A percentile compares a stretch with the other conserved stretches of the same genome.
Evolutionary conservation across 2,888 invertebrate species (phyloP).

Genomic region (Cephus nigrinus): DNA sequence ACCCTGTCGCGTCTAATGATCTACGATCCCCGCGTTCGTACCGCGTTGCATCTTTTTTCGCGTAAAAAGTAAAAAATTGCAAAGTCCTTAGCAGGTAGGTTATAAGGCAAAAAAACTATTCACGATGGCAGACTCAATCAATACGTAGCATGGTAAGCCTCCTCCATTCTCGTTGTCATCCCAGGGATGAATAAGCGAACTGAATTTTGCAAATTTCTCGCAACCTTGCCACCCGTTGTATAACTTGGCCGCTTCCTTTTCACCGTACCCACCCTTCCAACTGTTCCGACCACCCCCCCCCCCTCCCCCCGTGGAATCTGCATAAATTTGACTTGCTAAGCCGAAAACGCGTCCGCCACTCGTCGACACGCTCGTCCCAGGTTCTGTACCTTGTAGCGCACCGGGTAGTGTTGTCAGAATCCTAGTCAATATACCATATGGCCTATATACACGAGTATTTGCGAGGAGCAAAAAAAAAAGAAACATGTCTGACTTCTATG

Average conservation of each 20-base stretch:
- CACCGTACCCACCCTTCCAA: neutral
- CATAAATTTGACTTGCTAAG: conserved; percentile 61
- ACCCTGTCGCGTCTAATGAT: neutral
- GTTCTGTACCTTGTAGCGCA: neutral
- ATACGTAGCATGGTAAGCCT: neutral
- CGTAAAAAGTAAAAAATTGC: neutral
- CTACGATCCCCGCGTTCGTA: neutral
- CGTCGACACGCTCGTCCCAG: neutral
- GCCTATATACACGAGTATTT: neutral
- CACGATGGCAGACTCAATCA: neutral
- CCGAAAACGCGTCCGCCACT: neutral
- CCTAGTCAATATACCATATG: neutral
- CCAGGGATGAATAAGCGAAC: conserved; percentile 13
- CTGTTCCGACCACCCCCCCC: neutral
- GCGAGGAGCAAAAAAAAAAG: neutral
- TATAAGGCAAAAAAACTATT: neutral
- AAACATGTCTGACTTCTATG: neutral
- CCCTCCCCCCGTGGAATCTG: conserved; percentile 34
- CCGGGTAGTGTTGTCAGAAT: neutral
- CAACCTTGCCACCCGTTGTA: conserved; percentile 29
- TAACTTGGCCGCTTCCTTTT: neutral
- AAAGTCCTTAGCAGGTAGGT: neutral
- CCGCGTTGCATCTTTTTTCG: neutral
- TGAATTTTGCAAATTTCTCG: conserved; percentile 31
- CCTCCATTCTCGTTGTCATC: conserved; percentile 2